Evolutionary conservation across 1,140 invertebrate species (phyloP).

Genomic region (Nephotettix cincticeps): DNA sequence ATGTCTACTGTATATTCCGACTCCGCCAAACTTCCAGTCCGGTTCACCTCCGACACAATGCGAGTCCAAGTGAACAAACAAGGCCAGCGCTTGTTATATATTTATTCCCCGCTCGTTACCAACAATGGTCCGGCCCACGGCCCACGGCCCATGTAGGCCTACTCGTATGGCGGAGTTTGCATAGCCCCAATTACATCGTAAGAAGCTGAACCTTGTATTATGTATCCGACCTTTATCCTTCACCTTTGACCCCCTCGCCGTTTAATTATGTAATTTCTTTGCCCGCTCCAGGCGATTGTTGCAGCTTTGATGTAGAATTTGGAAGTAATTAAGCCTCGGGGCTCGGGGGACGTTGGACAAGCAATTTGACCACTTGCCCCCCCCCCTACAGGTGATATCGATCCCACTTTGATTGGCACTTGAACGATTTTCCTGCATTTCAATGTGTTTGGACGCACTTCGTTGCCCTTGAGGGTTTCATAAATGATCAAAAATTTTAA

Average conservation of each 20-base stretch:
- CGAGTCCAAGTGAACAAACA: no score
- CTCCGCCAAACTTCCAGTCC: no score
- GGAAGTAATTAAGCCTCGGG: neutral
- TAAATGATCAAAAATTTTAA: no score
- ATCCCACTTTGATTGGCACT: neutral
- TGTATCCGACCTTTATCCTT: neutral
- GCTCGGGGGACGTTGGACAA: neutral
- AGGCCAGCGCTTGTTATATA: no score
- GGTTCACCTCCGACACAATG: no score
- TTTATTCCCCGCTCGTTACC: no score
- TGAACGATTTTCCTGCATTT: no score
- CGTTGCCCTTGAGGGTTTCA: no score
- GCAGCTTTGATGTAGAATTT: neutral
- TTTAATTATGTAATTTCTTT: conserved; percentile 21
- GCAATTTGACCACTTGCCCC: neutral
- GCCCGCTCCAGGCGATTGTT: neutral
- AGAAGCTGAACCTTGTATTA: neutral
- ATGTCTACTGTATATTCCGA: no score
- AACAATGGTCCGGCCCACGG: neutral
- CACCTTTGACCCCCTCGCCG: neutral
- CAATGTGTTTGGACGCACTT: no score
- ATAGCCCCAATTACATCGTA: neutral
- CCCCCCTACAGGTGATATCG: neutral
- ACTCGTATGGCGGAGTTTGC: neutral
- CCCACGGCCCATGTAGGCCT: neutral